Percentiles rank a stretch among this genome's conserved stretches.
Evolutionary conservation across 2,888 invertebrate species (phyloP).

Genomic region (Oxyscelio sp.): DNA sequence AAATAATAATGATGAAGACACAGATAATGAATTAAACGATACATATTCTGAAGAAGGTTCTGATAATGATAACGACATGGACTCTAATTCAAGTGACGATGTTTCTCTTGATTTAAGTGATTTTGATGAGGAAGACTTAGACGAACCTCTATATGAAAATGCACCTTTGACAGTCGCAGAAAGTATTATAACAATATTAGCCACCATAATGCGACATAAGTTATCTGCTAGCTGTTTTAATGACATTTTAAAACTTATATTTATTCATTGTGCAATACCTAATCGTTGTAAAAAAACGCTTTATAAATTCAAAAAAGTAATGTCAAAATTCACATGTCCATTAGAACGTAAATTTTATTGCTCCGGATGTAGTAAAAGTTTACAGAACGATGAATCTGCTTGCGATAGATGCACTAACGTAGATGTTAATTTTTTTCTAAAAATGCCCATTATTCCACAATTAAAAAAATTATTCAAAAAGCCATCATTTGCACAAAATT

Average conservation of each 20-base stretch:
- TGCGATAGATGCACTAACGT: not conserved
- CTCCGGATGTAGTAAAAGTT: not conserved
- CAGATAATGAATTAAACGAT: no score
- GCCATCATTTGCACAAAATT: slow-evolving; percentile 2
- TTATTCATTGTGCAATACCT: not conserved
- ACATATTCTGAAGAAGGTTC: no score
- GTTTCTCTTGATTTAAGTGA: not conserved
- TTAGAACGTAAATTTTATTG: not conserved
- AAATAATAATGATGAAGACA: no score
- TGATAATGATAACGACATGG: no score
- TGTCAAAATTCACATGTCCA: not conserved
- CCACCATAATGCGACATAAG: not conserved
- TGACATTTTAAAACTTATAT: not conserved
- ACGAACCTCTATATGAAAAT: not conserved
- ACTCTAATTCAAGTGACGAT: no score
- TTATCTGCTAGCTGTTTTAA: not conserved
- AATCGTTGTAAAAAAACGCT: not conserved
- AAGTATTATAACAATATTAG: not conserved
- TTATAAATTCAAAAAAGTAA: not conserved
- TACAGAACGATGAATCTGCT: not conserved
- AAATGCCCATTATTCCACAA: slow-evolving; percentile 37
- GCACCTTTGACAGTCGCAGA: not conserved
- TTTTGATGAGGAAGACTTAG: not conserved
- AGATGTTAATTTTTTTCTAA: not conserved
- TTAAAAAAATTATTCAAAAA: slow-evolving; percentile 22